Conservation (phyloP, 2,888 invertebrate genomes). For the Theristus sp. region DNA sequence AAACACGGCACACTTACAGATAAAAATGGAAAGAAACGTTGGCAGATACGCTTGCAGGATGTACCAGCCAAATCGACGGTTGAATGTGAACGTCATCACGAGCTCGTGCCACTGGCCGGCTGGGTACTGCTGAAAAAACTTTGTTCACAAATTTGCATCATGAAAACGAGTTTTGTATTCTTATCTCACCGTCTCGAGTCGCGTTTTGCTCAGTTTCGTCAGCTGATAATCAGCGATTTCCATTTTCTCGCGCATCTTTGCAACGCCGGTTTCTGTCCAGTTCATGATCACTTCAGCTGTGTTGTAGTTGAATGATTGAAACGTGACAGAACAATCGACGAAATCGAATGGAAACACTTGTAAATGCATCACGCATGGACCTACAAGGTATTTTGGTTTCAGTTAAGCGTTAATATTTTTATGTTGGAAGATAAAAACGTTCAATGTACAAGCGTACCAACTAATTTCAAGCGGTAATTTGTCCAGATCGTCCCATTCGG, state of each 20-base stretch:
- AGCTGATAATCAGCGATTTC: slow-evolving; percentile 24
- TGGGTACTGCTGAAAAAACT: slow-evolving; percentile 16
- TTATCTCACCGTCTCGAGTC: neutral
- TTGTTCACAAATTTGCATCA: neutral
- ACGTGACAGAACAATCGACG: slow-evolving; percentile 26
- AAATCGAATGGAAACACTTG: slow-evolving; percentile 27
- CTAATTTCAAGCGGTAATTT: neutral
- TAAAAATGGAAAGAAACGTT: slow-evolving; percentile 28
- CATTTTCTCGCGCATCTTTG: slow-evolving; percentile 26
- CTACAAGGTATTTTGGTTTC: neutral
- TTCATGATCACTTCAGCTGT: slow-evolving; percentile 27
- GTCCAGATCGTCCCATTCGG: slow-evolving; percentile 22
- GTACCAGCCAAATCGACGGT: slow-evolving; percentile 26
- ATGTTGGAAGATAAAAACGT: no score
- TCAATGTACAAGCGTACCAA: neutral
- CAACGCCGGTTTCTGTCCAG: slow-evolving; percentile 22
- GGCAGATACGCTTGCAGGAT: slow-evolving; percentile 27
- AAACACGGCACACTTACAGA: no score
- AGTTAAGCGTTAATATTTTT: no score
- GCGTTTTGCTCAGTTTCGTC: neutral
- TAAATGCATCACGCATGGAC: slow-evolving; percentile 25
- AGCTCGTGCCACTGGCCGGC: slow-evolving; percentile 26
- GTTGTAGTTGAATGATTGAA: slow-evolving; percentile 28
- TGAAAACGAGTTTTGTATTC: neutral
- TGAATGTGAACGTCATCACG: slow-evolving; percentile 22